Evolutionary conservation across 2,113 vertebrate species (phyloP), one percentile per base, ranked within the genome.

Genomic region (Cariama cristata): DNA sequence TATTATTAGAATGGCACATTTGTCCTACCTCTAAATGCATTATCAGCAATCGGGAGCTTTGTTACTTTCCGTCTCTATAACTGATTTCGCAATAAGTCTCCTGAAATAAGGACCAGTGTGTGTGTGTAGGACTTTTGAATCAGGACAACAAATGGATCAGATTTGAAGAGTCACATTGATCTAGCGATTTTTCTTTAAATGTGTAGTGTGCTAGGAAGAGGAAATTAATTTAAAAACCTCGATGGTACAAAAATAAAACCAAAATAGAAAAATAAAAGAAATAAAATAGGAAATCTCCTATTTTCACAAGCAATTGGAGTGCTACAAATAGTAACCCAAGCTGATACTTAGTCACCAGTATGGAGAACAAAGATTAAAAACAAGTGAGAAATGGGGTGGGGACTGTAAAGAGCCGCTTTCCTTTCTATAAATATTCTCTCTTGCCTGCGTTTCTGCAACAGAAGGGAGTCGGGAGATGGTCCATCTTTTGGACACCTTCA

Each of bases 191-290:
- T 66, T 82, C 80, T 93, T 84, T 79, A 81, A 86, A 88, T 28
- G 47, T 16, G 63, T 26, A 12, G n/a, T 4, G 12, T 59, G 45
- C 18, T 63, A 28, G 23, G 40, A 68, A 68, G 32, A 23, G 35
- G 35, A 52, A 91, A 66, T 40, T 27, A 6, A 44, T 45, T 73
- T 62, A 11, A 55, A 79, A 91, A 55, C 7, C 18, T 4, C 16
- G 40, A 55, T 27, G 56, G 68, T 14, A 32, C 17, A 60, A 94
- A 94, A 72, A 89, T 38, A 74, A 79, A 93, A 47, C 15, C 79
- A 77, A 93, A 95, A 91, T 50, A 73, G 80, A 90, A 81, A 80
- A 77, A 81, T 62, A 79, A 62, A 82, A 60, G 20, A 80, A 93
- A 83, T 24, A 74, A 90, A 77, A 66, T 38, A 47, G 44, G 67